These are phyloP conservation scores for Drosophila persimilis DNA, from an alignment of 1,140 invertebrate species.

Conservation along the genomic window DNA sequence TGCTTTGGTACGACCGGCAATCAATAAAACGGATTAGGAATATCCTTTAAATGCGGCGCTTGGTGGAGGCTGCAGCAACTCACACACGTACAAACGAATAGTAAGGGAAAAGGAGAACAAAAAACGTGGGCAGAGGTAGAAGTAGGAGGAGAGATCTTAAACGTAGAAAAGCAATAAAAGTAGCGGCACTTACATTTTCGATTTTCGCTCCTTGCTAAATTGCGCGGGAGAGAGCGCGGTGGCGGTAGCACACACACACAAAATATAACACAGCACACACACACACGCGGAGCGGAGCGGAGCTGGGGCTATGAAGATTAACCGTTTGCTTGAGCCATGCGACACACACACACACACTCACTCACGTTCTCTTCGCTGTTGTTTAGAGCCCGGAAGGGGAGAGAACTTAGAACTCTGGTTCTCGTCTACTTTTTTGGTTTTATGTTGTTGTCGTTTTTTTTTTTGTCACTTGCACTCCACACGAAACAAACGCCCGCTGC, in stretches of 20 bases:
- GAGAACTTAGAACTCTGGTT: neutral
- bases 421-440: conserved; percentile 18
- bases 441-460: conserved; percentile 14
- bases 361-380: no score
- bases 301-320: conserved; percentile 20
- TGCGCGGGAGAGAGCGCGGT: conserved; percentile 10
- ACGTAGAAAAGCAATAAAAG: conserved; percentile 40
- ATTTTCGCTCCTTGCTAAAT: conserved; percentile 22
- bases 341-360: conserved; percentile 16
- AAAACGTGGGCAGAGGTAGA: neutral
- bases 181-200: conserved; percentile 49
- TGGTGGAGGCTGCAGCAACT: conserved; percentile 47
- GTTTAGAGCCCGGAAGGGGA: neutral
- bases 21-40: conserved; percentile 81
- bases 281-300: conserved; percentile 1
- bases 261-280: conserved; percentile 33
- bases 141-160: conserved; percentile 45
- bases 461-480: conserved; percentile 42
- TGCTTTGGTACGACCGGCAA: conserved; percentile 49
- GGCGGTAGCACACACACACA: conserved; percentile 1
- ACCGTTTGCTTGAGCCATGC: conserved; percentile 40
- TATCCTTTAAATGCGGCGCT: conserved; percentile 77
- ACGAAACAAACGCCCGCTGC: conserved; percentile 6
- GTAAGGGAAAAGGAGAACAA: conserved; percentile 4
- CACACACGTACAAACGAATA: conserved; percentile 1